Evolutionary conservation across 2,113 vertebrate species (phyloP), one percentile per base, ranked within the genome.

Genomic region (Thryonomys swinderianus): DNA sequence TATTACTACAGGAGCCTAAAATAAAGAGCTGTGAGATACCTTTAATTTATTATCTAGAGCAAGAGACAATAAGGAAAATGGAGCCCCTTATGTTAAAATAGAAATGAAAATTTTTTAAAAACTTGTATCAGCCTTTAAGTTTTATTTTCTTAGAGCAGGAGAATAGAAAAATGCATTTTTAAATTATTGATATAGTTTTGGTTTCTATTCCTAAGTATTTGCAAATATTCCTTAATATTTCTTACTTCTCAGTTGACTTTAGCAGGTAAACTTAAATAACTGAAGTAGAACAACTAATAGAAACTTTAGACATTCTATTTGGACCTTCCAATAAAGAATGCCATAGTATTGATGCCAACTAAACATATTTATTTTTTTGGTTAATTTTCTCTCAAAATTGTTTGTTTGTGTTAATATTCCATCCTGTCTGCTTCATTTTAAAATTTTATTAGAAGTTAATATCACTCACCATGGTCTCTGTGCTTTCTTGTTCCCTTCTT

Each of bases 91-190:
- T 21, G 23, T 88, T 94, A 88, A 74, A 32, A 16, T 51, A 67
- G 51, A 67, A 94, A 80, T 74, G 42, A 93, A 90, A 95, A 81
- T 69, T 91, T 79, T 82, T 93, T 93, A 94, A 66, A 91, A 93
- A 71, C 6, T 90, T 66, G 7, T 57, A 57, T 62, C 95, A 16
- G 14, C 55, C 95, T 94, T 88, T 61, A 79, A 83, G 85, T 94
- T 85, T 57, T 79, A 42, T 76, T 96, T 94, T 10, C 81, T 2
- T 71, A 59, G 53, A 79, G 9, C 55, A 86, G 64, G 67, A 89
- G 27, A 57, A 10, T 89, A 67, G 86, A 71, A 85, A 94, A 93
- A 82, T 85, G 23, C 48, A 88, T 79, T 80, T 91, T 88, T 40
- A 95, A 87, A 55, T 71, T 94, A 82, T 64, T 92, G 42, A 85